Percentiles rank a stretch among this genome's conserved stretches.
Conservation (phyloP, 2,888 invertebrate genomes). For the Napeogenes inachia region DNA sequence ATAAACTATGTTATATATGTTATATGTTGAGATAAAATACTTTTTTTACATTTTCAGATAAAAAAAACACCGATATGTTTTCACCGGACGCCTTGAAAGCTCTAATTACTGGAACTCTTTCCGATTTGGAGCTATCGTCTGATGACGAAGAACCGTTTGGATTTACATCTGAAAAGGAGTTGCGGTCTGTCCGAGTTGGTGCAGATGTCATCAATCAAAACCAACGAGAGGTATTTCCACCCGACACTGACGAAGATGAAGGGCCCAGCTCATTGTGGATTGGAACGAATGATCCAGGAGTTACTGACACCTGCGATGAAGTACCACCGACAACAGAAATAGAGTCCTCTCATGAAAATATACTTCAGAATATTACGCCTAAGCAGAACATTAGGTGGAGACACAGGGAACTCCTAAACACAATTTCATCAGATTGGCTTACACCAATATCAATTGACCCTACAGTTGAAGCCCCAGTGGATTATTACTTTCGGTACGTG, state of each 20-base stretch:
- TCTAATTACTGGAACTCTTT: too few relatives aligned
- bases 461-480: constrained; percentile 30
- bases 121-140: too few relatives aligned
- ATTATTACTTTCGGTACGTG: constrained; percentile 33
- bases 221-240: constrained; percentile 18
- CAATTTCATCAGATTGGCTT: constrained; percentile 30
- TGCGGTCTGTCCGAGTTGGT: too few relatives aligned
- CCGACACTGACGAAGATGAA: constrained; percentile 29
- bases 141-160: too few relatives aligned
- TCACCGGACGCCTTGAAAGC: too few relatives aligned
- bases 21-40: constrained; percentile 14
- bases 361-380: constrained; percentile 28
- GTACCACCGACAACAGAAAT: constrained; percentile 25
- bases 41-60: constrained; percentile 27
- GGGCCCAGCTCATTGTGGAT: constrained; percentile 26
- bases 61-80: too few relatives aligned
- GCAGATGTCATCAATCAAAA: constrained; percentile 28
- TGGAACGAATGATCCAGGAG: constrained; percentile 27
- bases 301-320: constrained; percentile 21
- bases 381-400: constrained; percentile 33
- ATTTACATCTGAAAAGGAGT: too few relatives aligned
- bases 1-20: constrained; percentile 15
- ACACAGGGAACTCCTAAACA: constrained; percentile 30
- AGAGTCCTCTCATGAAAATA: constrained; percentile 21
- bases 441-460: constrained; percentile 33